Conservation (phyloP, 2,113 vertebrate genomes). For the Opisthocomus hoazin region DNA sequence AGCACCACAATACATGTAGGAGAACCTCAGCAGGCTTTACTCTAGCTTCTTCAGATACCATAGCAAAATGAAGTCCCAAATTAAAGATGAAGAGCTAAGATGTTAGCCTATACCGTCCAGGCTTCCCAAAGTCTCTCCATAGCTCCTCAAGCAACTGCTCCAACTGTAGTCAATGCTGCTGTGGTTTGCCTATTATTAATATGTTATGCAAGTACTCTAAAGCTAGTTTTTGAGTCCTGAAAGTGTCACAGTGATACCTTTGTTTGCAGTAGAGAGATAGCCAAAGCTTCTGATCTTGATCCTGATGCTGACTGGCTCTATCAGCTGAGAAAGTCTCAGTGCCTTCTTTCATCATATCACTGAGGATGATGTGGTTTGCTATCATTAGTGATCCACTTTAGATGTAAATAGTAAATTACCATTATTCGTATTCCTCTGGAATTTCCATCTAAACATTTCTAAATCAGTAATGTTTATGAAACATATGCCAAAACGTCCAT, state of each 20-base stretch:
- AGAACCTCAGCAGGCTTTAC: background rate
- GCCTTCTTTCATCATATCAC: background rate
- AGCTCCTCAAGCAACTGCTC: background rate
- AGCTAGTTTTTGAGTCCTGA: background rate
- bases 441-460: background rate
- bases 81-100: background rate
- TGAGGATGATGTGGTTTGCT: background rate
- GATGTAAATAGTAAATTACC: background rate
- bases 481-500: background rate
- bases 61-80: background rate
- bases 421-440: background rate
- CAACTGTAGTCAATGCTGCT: background rate
- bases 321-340: background rate
- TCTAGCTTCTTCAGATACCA: background rate
- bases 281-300: background rate
- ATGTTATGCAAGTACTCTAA: background rate
- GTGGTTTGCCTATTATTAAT: background rate
- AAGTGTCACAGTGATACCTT: background rate
- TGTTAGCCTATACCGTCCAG: background rate
- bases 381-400: background rate
- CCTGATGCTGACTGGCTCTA: background rate
- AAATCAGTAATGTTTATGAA: background rate
- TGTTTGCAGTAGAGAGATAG: background rate
- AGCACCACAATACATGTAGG: background rate
- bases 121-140: background rate